A percentile compares a stretch with the other conserved stretches of the same genome.
These are phyloP conservation scores for Alligator mississippiensis DNA, from an alignment of 2,113 vertebrate genomes.

Conservation along the genomic window DNA sequence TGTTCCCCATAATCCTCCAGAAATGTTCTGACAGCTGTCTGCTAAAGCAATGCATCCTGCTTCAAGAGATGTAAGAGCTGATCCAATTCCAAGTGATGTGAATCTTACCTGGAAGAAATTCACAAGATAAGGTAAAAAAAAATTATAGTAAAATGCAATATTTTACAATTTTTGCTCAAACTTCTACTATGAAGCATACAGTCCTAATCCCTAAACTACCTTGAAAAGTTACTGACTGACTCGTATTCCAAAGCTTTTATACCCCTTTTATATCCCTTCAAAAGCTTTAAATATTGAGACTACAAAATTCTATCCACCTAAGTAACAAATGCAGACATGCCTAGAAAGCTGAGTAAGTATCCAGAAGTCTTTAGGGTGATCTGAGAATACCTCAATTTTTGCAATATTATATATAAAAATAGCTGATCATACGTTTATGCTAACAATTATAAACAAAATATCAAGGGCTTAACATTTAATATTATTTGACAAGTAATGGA, in stretches of 20 bases:
- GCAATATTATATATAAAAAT: not conserved
- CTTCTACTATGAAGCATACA: not conserved
- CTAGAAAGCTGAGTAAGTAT: not conserved
- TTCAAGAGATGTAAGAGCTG: slow-evolving; percentile 89
- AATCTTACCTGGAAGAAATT: slow-evolving; percentile 87
- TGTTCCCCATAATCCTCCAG: slow-evolving; percentile 95
- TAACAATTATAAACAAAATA: not conserved
- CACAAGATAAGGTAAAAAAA: not conserved
- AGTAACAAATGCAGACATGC: not conserved
- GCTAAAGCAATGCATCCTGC: slow-evolving; percentile 88
- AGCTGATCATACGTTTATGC: not conserved
- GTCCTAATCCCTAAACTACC: not conserved
- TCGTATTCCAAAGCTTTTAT: not conserved
- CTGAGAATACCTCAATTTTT: not conserved
- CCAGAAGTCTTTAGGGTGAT: not conserved
- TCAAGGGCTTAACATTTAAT: not conserved
- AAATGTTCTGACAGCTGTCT: slow-evolving; percentile 96
- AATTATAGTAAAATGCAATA: not conserved
- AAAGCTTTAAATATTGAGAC: not conserved
- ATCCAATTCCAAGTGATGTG: slow-evolving; percentile 91
- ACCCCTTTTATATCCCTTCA: not conserved
- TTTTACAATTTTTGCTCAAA: not conserved
- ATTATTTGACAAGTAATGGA: not conserved
- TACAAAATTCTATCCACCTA: not conserved
- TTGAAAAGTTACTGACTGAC: not conserved